Evolutionary conservation across 2,113 vertebrate genomes (phyloP).

Genomic region (Pyrgilauda ruficollis): DNA sequence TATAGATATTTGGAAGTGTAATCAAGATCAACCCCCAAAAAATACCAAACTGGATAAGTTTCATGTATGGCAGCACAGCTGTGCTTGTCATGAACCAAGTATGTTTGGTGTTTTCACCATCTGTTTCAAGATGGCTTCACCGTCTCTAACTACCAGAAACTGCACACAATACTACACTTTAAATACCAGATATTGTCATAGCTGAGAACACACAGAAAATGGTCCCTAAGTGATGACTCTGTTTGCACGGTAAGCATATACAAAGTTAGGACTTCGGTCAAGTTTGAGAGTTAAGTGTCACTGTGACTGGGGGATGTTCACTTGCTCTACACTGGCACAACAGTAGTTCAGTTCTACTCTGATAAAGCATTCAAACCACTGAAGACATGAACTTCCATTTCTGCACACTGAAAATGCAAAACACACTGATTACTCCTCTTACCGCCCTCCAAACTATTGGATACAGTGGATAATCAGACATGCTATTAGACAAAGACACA

Average conservation of each 20-base stretch:
- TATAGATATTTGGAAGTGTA: neutral
- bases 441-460: neutral
- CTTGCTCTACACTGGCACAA: neutral
- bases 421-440: neutral
- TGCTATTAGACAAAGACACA: neutral
- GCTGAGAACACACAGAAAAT: neutral
- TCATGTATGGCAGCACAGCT: neutral
- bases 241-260: neutral
- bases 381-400: neutral
- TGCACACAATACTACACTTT: neutral
- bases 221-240: neutral
- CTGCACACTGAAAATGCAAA: neutral
- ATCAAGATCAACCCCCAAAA: accelerated
- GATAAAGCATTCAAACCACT: neutral
- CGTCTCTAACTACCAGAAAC: neutral
- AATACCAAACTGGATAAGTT: neutral
- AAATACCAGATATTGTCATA: neutral
- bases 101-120: neutral
- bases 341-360: neutral
- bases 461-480: neutral
- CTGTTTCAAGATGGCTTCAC: neutral
- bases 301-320: neutral
- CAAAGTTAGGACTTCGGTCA: neutral
- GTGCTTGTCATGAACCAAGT: neutral
- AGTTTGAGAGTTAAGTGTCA: neutral